A percentile compares a stretch with the other conserved stretches of the same genome.
These are phyloP conservation scores for Zaprionus inermis DNA, from an alignment of 1,140 invertebrate genomes.

Conservation along the genomic window DNA sequence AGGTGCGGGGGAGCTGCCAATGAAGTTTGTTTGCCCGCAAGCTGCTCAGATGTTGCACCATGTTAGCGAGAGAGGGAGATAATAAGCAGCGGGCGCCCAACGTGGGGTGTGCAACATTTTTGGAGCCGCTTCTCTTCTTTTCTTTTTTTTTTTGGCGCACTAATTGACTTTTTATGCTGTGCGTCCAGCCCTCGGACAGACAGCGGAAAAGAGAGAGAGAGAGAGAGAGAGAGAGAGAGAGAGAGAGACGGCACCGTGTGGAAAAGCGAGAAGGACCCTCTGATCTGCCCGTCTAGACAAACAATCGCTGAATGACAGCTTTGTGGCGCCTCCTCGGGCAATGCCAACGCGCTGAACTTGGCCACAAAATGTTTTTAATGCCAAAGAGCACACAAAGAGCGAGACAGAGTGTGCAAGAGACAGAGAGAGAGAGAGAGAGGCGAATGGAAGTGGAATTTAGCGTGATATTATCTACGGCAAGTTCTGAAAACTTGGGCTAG, in stretches of 20 bases:
- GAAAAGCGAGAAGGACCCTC: neutral
- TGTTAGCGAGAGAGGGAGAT: neutral
- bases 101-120: no score
- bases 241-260: neutral
- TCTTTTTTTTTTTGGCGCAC: slow-evolving; percentile 27
- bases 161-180: slow-evolving; percentile 61
- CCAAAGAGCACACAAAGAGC: slow-evolving; percentile 2
- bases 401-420: neutral
- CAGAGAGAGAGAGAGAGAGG: neutral
- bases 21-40: slow-evolving; percentile 42
- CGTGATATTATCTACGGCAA: slow-evolving; percentile 6
- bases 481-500: neutral
- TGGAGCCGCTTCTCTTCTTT: no score
- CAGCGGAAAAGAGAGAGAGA: slow-evolving; percentile 8
- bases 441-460: neutral
- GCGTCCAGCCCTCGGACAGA: slow-evolving; percentile 5
- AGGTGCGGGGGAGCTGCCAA: slow-evolving; percentile 13
- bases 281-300: slow-evolving; percentile 28
- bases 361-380: slow-evolving; percentile 9
- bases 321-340: slow-evolving; percentile 15
- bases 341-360: slow-evolving; percentile 5
- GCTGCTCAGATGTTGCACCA: slow-evolving; percentile 23
- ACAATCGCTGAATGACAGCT: slow-evolving; percentile 30
- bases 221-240: neutral
- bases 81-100: neutral